Base-by-base conservation (phyloP, 1,140 invertebrate genomes). In the Hestina assimilis region DNA sequence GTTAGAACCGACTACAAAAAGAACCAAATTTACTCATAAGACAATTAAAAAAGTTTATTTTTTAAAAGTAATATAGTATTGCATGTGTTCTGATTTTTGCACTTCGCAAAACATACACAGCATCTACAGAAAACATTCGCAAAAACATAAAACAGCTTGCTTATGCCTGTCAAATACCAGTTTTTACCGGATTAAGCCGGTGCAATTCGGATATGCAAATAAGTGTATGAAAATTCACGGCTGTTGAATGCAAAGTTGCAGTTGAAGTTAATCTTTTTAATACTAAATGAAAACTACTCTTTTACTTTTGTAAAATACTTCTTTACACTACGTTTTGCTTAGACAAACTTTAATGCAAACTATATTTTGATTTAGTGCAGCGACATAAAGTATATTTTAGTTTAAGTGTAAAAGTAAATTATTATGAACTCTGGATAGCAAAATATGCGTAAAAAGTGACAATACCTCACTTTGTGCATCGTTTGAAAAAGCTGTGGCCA, bases 151-250 rank as follows among this genome's bases (percentile, higher is more conserved):
- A 63, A 62, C 66, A 63, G 61, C 61, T 63, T 59, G 66, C 63
- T 53, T 48, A 59, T 50, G 59, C 74, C 72, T 71, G 69, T 68
- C 74, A 74, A 78, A 73, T 74, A 77, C 75, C 61, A 67, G 75
- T 77, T 79, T 81, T 79, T 79, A 75, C 75, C 63, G 66, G 75
- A 77, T 79, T 79, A 79, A 74, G 59, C 65, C 59, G 65, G 66
- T 50, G 63, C 64, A 54, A 75, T 56, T 53, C 66, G 72, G 66
- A 73, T 76, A 79, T 79, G 69, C 73, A 79, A 76, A 79, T 69
- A 63, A 69, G 69, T 67, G 63, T 72, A 79, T 72, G 71, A 67
- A 65, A 75, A 74, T 76, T 72, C 75, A 76, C 69, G 57, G 66
- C 63, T 72, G 66, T 67, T 72, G 66, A 65, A 69, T 70, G 72